Conservation (phyloP, 2,797 vertebrate genomes). For the Takifugu rubripes region DNA sequence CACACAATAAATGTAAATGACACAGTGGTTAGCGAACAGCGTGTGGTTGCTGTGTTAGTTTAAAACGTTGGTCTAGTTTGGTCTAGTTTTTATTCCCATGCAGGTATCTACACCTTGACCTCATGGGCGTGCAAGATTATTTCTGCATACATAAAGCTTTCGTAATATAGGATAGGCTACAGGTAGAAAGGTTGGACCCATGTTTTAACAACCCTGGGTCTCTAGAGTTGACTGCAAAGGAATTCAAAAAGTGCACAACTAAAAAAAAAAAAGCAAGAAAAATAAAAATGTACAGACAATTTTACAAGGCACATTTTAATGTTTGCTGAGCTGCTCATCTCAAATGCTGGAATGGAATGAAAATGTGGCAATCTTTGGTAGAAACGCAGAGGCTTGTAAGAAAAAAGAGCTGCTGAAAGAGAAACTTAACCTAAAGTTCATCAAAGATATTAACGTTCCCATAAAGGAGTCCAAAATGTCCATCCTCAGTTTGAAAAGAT, state of each 20-base stretch:
- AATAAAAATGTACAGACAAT: conserved; percentile 24
- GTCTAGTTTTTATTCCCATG: background rate
- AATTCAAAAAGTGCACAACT: conserved; percentile 27
- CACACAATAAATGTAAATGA: background rate
- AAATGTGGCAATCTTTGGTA: conserved; percentile 62
- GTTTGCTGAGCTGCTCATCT: conserved; percentile 4
- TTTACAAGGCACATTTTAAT: conserved; percentile 64
- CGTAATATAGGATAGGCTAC: background rate
- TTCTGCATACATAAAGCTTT: conserved; percentile 5
- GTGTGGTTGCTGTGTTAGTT: conserved; percentile 2
- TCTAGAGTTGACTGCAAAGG: conserved; percentile 23
- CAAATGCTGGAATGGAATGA: conserved; percentile 38
- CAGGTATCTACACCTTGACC: conserved; percentile 6
- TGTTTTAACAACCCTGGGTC: conserved; percentile 37
- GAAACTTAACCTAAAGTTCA: conserved; percentile 38
- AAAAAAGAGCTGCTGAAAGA: conserved; percentile 49
- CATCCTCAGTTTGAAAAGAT: background rate
- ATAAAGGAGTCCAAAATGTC: background rate
- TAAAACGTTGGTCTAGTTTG: conserved; percentile 11
- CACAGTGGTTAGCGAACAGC: background rate
- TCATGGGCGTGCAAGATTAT: conserved; percentile 9
- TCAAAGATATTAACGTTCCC: conserved; percentile 10
- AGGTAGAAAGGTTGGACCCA: conserved; percentile 14
- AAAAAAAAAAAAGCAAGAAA: conserved; percentile 34
- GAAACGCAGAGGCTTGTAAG: conserved; percentile 20